These are phyloP conservation scores for Scolanthus callimorphus DNA, from an alignment of 92 coral and sea anemone genomes.

Conservation along the genomic window DNA sequence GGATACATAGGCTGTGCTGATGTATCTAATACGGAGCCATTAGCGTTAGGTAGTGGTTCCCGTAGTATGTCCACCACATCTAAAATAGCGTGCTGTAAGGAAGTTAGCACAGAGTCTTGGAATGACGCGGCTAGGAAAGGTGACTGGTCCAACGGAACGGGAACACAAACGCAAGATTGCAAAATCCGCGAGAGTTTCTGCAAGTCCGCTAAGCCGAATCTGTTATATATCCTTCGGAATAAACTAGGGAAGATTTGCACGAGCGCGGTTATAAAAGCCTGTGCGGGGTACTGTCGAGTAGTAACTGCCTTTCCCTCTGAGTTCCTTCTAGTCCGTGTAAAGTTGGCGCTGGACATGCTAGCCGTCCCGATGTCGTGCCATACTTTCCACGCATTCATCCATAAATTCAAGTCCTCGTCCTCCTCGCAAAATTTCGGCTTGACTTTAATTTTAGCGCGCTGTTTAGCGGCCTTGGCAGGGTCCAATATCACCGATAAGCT, in stretches of 20 bases:
- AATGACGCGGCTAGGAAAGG: conserved; percentile 89
- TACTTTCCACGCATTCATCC: conserved; percentile 97
- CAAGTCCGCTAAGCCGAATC: conserved; percentile 94
- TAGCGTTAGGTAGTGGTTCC: conserved; percentile 76
- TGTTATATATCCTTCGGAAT: conserved; percentile 78
- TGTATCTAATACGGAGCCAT: conserved; percentile 84
- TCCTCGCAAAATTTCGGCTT: conserved; percentile 93
- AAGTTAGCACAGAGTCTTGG: conserved; percentile 82
- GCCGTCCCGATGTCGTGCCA: conserved; percentile 89
- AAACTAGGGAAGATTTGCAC: conserved; percentile 88
- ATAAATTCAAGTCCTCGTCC: conserved; percentile 88
- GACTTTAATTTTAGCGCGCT: conserved; percentile 65
- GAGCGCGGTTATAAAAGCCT: conserved; percentile 81
- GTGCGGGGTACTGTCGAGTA: conserved; percentile 67
- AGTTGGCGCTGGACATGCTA: conserved; percentile 55
- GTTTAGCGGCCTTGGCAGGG: conserved; percentile 46
- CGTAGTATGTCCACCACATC: conserved; percentile 80
- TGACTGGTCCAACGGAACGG: conserved; percentile 87
- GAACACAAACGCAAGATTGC: conserved; percentile 67
- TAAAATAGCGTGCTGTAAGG: conserved; percentile 83
- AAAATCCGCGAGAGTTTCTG: conserved; percentile 88
- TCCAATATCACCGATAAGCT: conserved; percentile 33
- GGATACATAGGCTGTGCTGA: conserved; percentile 97
- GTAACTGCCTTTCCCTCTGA: conserved; percentile 77
- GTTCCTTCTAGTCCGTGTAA: conserved; percentile 75